Percentiles rank a stretch among this genome's conserved stretches.
These are phyloP conservation scores for Archips xylosteana DNA, from an alignment of 2,888 invertebrate genomes.

Conservation along the genomic window DNA sequence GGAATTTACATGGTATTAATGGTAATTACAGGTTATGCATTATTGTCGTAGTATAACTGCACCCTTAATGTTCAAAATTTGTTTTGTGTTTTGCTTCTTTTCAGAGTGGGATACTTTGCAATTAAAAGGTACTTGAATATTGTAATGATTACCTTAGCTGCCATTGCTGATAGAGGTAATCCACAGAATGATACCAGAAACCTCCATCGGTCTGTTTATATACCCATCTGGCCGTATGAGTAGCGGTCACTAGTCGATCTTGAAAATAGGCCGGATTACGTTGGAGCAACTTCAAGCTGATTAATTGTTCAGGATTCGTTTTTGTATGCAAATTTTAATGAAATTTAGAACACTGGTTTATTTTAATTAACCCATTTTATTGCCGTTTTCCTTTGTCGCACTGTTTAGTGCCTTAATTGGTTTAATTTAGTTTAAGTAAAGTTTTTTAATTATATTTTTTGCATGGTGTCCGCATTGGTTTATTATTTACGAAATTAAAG, in stretches of 20 bases:
- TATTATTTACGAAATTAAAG: no score
- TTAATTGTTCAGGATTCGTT: slow-evolving; percentile 34
- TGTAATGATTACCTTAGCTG: slow-evolving; percentile 64
- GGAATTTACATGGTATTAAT: no score
- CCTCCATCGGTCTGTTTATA: slow-evolving; percentile 56
- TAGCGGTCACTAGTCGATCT: slow-evolving; percentile 57
- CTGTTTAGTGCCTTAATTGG: slow-evolving; percentile 15
- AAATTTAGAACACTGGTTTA: slow-evolving; percentile 28
- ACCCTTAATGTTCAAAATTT: no score
- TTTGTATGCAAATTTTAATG: slow-evolving; percentile 30
- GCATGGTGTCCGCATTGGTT: no score
- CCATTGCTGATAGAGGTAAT: slow-evolving; percentile 65
- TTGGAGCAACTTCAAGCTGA: slow-evolving; percentile 8
- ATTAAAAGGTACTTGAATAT: no score
- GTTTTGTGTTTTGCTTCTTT: no score
- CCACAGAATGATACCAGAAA: slow-evolving; percentile 62
- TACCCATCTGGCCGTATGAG: slow-evolving; percentile 45
- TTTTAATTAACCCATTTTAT: slow-evolving; percentile 21
- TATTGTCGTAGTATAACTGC: no score
- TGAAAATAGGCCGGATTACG: slow-evolving; percentile 53
- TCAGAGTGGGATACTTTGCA: no score
- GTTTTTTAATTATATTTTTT: no score
- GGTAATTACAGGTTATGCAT: no score
- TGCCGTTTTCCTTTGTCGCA: slow-evolving; percentile 23
- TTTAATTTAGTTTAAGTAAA: no score